Base-by-base conservation (phyloP, 2,797 vertebrate genomes). In the Anabas testudineus region DNA sequence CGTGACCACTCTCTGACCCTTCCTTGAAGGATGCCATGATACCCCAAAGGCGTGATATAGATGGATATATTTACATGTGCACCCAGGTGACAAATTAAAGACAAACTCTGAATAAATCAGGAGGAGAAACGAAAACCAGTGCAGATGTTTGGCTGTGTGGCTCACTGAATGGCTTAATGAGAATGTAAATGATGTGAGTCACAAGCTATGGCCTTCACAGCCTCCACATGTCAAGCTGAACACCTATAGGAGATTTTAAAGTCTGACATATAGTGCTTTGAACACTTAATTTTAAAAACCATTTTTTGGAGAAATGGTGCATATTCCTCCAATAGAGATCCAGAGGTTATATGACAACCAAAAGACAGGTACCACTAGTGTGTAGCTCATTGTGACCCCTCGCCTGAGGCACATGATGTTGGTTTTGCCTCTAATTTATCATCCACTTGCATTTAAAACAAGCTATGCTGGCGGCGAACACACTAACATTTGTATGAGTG, bases 11-110 rank as follows among this genome's bases (percentile, higher is more conserved):
- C 12, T 59, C 47, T 58, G 9, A 10, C n/a, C 22, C 2, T 42
- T 34, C 15, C 34, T 12, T 24, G 30, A 18, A 51, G 18, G 13
- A 4, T 37, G 71, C 30, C 5, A 9, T 10, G 28, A 19, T 49
- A 36, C 12, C 32, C n/a, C 16, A 32, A 45, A 2, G 36, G 36
- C 24, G 42, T 39, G 7, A 54, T 34, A 1, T n/a, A 32, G 49
- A 51, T 32, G 41, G 15, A 45, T 3, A 22, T 30, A 34, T 30
- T 28, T 7, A n/a, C n/a, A 19, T 7, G 7, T 1, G 14, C 39
- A 52, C 39, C 24, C 24, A 53, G 37, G 42, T 61, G 53, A 55
- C 19, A 70, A 30, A 56, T 56, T 32, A 5, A 39, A 13, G 12
- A 24, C 22, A 24, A 36, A 16, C 13, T 2, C 13, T 3, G 2